A percentile compares a stretch with the other conserved stretches of the same genome.
These are phyloP conservation scores for Mythimna ferrago DNA, from an alignment of 2,888 invertebrate genomes.

Conservation along the genomic window DNA sequence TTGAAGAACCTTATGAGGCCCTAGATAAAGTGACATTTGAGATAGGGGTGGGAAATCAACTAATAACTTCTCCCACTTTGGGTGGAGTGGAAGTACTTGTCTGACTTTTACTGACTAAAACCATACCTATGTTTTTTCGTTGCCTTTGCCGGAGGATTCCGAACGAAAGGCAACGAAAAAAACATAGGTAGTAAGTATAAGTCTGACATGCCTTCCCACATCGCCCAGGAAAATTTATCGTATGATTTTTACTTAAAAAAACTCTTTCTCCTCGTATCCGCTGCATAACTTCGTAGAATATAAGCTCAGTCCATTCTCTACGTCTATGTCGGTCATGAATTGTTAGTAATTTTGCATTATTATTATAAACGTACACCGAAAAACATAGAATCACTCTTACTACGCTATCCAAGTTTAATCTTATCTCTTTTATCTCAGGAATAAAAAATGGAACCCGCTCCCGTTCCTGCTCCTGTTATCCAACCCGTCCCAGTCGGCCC, in stretches of 20 bases:
- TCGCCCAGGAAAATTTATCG: too few species aligned
- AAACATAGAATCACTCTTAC: not conserved
- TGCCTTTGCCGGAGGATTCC: too few species aligned
- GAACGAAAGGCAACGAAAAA: too few species aligned
- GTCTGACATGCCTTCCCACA: too few species aligned
- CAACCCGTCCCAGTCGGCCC: slow-evolving; percentile 25
- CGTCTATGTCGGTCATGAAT: not conserved
- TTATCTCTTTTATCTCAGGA: slow-evolving; percentile 3
- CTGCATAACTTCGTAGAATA: not conserved
- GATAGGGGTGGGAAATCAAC: too few species aligned
- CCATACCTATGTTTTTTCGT: too few species aligned
- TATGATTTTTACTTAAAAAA: too few species aligned
- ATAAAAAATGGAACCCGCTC: not conserved
- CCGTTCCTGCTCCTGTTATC: not conserved
- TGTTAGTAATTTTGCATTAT: not conserved
- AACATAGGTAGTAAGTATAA: too few species aligned
- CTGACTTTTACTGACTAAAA: too few species aligned
- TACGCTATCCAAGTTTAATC: not conserved
- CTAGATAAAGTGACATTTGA: not conserved
- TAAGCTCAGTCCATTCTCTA: too few species aligned
- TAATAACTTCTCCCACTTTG: too few species aligned
- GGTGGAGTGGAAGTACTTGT: too few species aligned
- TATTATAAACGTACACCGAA: not conserved
- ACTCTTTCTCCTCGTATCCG: not conserved
- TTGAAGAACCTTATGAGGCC: not conserved